These are phyloP conservation scores for Gerosis bhagava DNA, from an alignment of 2,888 invertebrate genomes.

Conservation along the genomic window DNA sequence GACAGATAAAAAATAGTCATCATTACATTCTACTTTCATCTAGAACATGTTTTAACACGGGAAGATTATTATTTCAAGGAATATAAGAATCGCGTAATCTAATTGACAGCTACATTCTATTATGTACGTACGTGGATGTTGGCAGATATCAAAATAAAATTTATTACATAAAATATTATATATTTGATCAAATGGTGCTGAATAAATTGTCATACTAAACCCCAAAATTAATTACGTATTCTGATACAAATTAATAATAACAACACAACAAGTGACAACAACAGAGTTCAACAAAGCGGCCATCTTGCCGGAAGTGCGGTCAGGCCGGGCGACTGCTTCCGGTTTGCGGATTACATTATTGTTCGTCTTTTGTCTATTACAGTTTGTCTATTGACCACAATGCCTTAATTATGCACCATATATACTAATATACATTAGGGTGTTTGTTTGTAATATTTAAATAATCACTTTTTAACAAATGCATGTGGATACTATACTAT, in stretches of 20 bases:
- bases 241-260: too few relatives aligned
- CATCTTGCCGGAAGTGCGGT: slow-evolving; percentile 14
- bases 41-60: slow-evolving; percentile 60
- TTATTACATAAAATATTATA: slow-evolving; percentile 73
- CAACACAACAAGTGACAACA: too few relatives aligned
- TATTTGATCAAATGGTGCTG: too few relatives aligned
- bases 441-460: too few relatives aligned
- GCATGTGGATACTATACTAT: too few relatives aligned
- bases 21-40: slow-evolving; percentile 74
- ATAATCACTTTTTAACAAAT: too few relatives aligned
- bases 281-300: slow-evolving; percentile 1
- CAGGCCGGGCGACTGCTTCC: slow-evolving; percentile 5
- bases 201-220: too few relatives aligned
- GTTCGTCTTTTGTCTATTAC: slow-evolving; percentile 2
- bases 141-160: slow-evolving; percentile 70
- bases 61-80: slow-evolving; percentile 74
- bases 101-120: slow-evolving; percentile 77
- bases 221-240: too few relatives aligned
- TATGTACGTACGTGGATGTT: slow-evolving; percentile 66
- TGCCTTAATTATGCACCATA: too few relatives aligned
- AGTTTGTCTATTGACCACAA: neutral
- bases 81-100: slow-evolving; percentile 72
- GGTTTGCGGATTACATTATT: slow-evolving; percentile 3
- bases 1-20: slow-evolving; percentile 79
- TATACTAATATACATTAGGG: too few relatives aligned